Conservation (phyloP, 2,888 invertebrate species). For the Acrocyrtus sp. region DNA sequence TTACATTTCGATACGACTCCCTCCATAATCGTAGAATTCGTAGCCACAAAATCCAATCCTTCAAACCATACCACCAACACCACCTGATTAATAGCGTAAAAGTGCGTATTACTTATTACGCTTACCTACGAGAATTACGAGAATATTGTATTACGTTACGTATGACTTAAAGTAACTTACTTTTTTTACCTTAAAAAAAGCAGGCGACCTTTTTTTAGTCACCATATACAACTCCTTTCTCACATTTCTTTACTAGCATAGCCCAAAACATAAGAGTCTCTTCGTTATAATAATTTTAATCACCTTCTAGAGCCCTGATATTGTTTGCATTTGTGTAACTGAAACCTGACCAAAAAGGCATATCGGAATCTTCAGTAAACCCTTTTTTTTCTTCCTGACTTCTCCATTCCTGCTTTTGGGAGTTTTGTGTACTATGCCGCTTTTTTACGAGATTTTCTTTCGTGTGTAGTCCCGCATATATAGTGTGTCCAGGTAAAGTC, state of each 20-base stretch:
- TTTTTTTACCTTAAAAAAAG: no score
- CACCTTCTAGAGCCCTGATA: background rate
- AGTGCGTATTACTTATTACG: background rate
- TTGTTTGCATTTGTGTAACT: conserved; percentile 32
- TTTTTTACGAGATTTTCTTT: conserved; percentile 1
- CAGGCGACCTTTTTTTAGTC: conserved; percentile 15
- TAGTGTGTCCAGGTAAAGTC: conserved; percentile 9
- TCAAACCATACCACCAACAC: background rate
- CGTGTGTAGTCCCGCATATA: background rate
- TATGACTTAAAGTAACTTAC: no score
- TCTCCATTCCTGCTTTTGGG: background rate
- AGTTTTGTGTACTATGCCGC: background rate
- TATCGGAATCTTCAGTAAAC: conserved; percentile 35
- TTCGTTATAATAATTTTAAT: background rate
- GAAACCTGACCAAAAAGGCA: conserved; percentile 51
- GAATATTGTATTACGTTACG: no score
- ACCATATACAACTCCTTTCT: background rate
- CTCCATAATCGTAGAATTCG: background rate
- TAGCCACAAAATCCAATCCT: background rate
- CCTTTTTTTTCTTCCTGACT: background rate
- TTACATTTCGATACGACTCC: background rate
- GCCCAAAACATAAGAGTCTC: background rate
- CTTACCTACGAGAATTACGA: no score
- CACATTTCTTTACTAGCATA: no score
- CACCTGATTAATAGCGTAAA: background rate